Conservation (phyloP, 2,888 invertebrate genomes). For the Drosophila seclusa region DNA sequence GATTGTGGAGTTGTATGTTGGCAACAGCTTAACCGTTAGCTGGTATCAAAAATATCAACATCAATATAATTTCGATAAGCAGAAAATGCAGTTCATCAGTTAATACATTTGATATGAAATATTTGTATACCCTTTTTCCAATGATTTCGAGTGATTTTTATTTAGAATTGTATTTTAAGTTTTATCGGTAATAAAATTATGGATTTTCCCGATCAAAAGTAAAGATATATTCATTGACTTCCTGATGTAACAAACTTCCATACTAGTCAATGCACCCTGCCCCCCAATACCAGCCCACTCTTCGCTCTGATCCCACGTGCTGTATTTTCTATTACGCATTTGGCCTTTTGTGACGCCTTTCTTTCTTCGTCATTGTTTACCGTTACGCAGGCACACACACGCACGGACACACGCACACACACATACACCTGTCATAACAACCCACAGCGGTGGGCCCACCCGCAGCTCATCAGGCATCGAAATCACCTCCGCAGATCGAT, state of each 20-base stretch:
- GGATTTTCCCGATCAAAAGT: background rate
- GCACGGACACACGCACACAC: background rate
- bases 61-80: background rate
- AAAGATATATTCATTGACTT: background rate
- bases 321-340: slow-evolving; percentile 45
- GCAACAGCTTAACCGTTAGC: background rate
- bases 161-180: background rate
- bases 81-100: background rate
- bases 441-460: slow-evolving; percentile 14
- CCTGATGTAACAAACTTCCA: background rate
- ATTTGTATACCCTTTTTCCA: background rate
- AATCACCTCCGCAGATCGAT: slow-evolving; percentile 24
- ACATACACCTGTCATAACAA: background rate
- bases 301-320: background rate
- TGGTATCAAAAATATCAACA: background rate
- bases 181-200: background rate
- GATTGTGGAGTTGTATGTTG: background rate
- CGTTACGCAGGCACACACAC: slow-evolving; percentile 25
- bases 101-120: background rate
- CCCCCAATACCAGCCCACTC: background rate
- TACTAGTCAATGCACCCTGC: background rate
- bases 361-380: slow-evolving; percentile 38
- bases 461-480: slow-evolving; percentile 11
- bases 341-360: slow-evolving; percentile 41
- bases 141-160: background rate